A percentile compares a stretch with the other conserved stretches of the same genome.
Conservation (phyloP, 2,888 invertebrate genomes). For the Pachliopta kotzebuea region DNA sequence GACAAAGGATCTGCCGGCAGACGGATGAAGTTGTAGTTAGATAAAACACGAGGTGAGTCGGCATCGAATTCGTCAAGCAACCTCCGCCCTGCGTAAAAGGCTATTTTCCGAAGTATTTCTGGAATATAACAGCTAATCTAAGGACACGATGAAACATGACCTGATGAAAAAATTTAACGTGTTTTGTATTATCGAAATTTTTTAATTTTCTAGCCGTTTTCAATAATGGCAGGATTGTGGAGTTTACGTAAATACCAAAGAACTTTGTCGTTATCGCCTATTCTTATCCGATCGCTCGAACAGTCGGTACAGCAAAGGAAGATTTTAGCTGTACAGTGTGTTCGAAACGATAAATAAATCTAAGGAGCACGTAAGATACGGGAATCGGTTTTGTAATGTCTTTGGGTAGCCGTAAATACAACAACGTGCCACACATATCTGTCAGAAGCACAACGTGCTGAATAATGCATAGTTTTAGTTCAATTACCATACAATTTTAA, state of each 20-base stretch:
- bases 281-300: slow-evolving; percentile 14
- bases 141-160: no score
- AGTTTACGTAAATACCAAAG: neutral
- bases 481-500: slow-evolving; percentile 28
- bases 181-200: no score
- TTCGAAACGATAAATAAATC: slow-evolving; percentile 65
- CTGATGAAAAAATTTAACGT: no score
- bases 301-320: slow-evolving; percentile 10
- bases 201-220: neutral
- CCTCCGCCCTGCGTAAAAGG: no score
- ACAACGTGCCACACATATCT: slow-evolving; percentile 59
- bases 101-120: no score
- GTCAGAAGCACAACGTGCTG: slow-evolving; percentile 30
- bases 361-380: slow-evolving; percentile 76
- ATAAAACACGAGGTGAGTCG: no score
- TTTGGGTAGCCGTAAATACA: slow-evolving; percentile 79
- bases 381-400: slow-evolving; percentile 79
- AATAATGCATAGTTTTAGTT: slow-evolving; percentile 28
- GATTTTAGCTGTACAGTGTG: slow-evolving; percentile 24
- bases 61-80: no score
- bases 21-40: no score
- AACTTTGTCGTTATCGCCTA: slow-evolving; percentile 1
- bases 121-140: no score
- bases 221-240: neutral
- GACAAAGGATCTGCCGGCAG: no score